phyloP scores from a whole-genome alignment of 2,797 vertebrate genomes.

The Lepilemur septentrionalis region DNA sequence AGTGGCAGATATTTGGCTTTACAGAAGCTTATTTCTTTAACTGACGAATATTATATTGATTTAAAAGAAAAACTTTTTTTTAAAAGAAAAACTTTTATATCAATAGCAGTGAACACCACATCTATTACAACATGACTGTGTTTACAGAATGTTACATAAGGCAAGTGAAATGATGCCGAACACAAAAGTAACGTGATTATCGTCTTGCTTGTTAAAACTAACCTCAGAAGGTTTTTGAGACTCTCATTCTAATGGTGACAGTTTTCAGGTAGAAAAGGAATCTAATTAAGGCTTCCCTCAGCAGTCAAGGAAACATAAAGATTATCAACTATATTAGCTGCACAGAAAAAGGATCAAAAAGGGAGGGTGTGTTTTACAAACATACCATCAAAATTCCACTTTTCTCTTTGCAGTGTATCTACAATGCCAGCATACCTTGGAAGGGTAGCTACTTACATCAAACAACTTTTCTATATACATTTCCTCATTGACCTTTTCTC shows the following conservation, averaged over 20 bases:
- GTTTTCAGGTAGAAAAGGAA: conserved; percentile 39
- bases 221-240: conserved; percentile 43
- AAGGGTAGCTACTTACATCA: conserved; percentile 91
- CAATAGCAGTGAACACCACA: not conserved
- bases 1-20: not conserved
- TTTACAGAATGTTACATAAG: not conserved
- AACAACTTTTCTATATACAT: conserved; percentile 94
- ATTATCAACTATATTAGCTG: not conserved
- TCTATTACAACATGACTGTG: not conserved
- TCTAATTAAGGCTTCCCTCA: conserved; percentile 53
- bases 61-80: conserved; percentile 3
- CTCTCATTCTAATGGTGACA: conserved; percentile 44
- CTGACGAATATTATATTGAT: not conserved
- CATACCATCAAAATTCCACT: conserved; percentile 35
- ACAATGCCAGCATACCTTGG: conserved; percentile 26
- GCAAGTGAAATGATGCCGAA: not conserved
- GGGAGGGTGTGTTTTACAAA: not conserved
- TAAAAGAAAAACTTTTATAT: not conserved
- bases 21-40: not conserved
- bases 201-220: conserved; percentile 60
- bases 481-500: conserved; percentile 94
- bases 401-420: not conserved
- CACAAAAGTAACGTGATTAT: not conserved
- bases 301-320: conserved; percentile 44
- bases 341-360: not conserved